phyloP scores from a whole-genome alignment of 2,113 vertebrate species.

The Dipodomys ordii region DNA sequence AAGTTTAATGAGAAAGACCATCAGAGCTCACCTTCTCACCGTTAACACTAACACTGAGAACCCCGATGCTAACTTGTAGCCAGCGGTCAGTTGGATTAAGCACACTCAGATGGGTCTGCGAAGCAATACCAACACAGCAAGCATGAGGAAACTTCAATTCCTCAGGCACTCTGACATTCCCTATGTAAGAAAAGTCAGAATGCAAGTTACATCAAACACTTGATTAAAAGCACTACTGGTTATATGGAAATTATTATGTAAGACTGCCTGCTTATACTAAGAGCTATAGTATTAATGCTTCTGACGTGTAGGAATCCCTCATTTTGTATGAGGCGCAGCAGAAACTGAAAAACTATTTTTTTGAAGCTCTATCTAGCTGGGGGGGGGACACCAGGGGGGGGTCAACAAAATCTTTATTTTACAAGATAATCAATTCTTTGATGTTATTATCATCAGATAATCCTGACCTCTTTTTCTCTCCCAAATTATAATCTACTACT shows the following conservation, averaged over 20 bases:
- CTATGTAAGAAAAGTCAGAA: constrained; percentile 81
- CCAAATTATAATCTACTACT: background rate
- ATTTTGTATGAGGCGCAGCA: background rate
- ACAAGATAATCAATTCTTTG: background rate
- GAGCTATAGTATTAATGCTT: background rate
- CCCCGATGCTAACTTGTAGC: constrained; percentile 93
- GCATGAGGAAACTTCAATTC: constrained; percentile 93
- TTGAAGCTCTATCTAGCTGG: background rate
- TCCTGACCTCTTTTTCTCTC: background rate
- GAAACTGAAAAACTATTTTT: background rate
- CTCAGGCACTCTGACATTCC: constrained; percentile 92
- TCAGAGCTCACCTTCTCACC: constrained; percentile 89
- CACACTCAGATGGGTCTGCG: constrained; percentile 92
- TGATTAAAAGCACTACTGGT: background rate
- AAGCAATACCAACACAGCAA: constrained; percentile 97
- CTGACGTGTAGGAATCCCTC: background rate
- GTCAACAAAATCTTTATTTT: background rate
- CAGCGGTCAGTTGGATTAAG: constrained; percentile 96
- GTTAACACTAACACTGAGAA: constrained; percentile 91
- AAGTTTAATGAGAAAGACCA: background rate
- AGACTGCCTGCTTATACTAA: background rate
- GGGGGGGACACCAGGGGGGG: too few species aligned
- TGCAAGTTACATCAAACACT: background rate
- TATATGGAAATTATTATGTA: background rate
- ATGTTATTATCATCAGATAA: background rate